Evolutionary conservation across 2,888 invertebrate species (phyloP), one percentile per base, ranked within the genome.

Genomic region (Acleris emargana): DNA sequence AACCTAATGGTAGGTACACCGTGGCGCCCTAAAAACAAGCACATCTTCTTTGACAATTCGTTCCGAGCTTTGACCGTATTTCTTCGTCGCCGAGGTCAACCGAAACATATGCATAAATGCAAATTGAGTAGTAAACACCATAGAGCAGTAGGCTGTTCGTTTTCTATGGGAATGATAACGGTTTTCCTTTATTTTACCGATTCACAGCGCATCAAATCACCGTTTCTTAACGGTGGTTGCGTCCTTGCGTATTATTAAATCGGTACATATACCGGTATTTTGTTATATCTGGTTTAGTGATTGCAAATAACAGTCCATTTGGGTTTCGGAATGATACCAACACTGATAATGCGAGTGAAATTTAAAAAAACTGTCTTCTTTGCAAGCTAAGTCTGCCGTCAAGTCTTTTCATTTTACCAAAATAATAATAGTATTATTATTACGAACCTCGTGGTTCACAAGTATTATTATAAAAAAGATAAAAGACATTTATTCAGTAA

Each of bases 191-290:
- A 66, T 61, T 55, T 66, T 57, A 66, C 66, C 66, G 60, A 66
- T 66, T 66, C 66, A 57, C 55, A 32, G 45, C 59, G 66, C 66
- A 66, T 61, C 57, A 47, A 57, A 52, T 52, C 47, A 66, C 66
- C 66, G 66, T 66, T 66, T 25, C 52, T 57, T 66, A 66, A 66
- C 66, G 66, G 64, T 64, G 64, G 42, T 60, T 55, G 50, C 22
- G 60, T 66, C 66, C 66, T 66, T 60, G 16, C 43, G 43, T 32
- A 50, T 60, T 42, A 64, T 58, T 64, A 58, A 32, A 32, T 42
- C 22, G 58, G 53, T 64, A 52, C 47, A 2, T 32, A 9, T 32
- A 38, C n/a, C 28, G 28, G 32, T 32, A 32, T 32, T 32, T 32
- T 20, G 20, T 25, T n/a, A 32, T 18, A 45, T 45, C 17, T 45